These are phyloP conservation scores for Melospiza melodia DNA, from an alignment of 2,113 vertebrate genomes.

Conservation along the genomic window DNA sequence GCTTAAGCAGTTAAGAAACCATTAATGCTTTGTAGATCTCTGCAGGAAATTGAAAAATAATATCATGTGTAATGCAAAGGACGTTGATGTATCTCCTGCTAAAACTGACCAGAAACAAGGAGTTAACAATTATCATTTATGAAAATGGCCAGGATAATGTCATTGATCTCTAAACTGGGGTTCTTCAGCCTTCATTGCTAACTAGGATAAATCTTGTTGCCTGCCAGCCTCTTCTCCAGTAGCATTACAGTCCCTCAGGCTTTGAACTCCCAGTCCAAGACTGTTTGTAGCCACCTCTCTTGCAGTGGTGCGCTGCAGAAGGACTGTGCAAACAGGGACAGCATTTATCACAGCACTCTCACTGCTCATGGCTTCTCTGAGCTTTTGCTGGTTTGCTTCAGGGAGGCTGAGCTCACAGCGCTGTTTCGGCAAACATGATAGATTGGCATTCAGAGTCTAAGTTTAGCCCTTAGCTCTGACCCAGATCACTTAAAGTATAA, in stretches of 20 bases:
- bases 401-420: background rate
- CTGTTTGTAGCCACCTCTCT: background rate
- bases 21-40: background rate
- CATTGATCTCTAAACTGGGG: background rate
- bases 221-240: background rate
- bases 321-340: background rate
- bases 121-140: background rate
- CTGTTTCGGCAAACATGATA: background rate
- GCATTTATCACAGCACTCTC: background rate
- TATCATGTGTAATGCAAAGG: background rate
- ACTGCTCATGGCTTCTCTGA: background rate
- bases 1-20: background rate
- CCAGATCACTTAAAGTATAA: conserved; percentile 39
- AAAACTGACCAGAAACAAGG: background rate
- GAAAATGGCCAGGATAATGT: background rate
- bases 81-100: background rate
- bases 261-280: background rate
- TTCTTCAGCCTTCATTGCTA: background rate
- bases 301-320: background rate
- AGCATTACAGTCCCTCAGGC: background rate
- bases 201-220: background rate
- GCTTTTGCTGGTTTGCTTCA: conserved; percentile 9
- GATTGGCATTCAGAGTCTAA: conserved; percentile 42
- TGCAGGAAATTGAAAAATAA: background rate
- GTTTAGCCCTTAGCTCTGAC: conserved; percentile 49